phyloP scores from a whole-genome alignment of 1,140 invertebrate species.

The Diabrotica virgifera region DNA sequence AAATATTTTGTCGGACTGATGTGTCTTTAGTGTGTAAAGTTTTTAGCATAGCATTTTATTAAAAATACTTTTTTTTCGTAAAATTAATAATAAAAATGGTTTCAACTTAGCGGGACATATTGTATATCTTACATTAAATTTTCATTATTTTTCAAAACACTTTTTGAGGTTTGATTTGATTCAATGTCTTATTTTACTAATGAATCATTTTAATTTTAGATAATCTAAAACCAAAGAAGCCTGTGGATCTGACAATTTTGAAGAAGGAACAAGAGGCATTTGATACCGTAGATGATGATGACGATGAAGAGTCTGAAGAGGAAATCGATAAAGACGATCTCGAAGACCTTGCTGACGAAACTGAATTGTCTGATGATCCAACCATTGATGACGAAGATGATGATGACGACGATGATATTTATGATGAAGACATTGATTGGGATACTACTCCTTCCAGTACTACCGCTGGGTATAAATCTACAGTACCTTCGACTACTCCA shows the following conservation, averaged over 20 bases:
- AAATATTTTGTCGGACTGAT: too few relatives aligned
- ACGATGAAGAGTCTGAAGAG: conserved; percentile 59
- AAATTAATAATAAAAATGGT: too few relatives aligned
- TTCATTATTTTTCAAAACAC: too few relatives aligned
- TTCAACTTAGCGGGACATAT: too few relatives aligned
- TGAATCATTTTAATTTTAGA: conserved; percentile 48
- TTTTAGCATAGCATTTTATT: too few relatives aligned
- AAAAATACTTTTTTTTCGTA: too few relatives aligned
- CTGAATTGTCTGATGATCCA: conserved; percentile 45
- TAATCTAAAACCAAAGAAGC: conserved; percentile 67
- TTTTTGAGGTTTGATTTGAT: too few relatives aligned
- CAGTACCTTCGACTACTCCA: conserved; percentile 49
- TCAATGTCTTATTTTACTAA: too few relatives aligned
- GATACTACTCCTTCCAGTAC: conserved; percentile 53
- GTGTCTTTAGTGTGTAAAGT: too few relatives aligned
- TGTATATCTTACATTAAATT: too few relatives aligned
- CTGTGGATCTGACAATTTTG: conserved; percentile 61
- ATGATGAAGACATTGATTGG: conserved; percentile 58
- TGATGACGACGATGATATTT: conserved; percentile 54
- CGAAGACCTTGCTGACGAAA: conserved; percentile 49
- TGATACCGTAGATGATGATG: conserved; percentile 53
- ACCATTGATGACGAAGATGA: conserved; percentile 55
- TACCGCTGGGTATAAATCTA: conserved; percentile 50
- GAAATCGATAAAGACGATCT: conserved; percentile 53
- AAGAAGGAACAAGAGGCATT: conserved; percentile 49